phyloP scores from a whole-genome alignment of 2,888 invertebrate genomes.

The Eledone cirrhosa region DNA sequence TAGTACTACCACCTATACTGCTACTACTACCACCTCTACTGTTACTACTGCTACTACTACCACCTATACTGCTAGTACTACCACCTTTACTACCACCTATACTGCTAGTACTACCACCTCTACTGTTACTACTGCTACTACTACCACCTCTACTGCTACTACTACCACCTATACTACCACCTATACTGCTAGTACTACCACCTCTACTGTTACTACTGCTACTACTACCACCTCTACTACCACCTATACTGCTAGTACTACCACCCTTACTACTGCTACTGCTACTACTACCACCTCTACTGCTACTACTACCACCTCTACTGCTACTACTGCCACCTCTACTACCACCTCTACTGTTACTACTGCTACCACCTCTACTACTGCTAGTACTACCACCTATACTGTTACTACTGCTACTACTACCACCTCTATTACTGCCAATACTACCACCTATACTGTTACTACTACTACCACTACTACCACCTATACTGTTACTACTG shows the following conservation, averaged over 20 bases:
- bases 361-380: neutral
- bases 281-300: neutral
- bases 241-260: neutral
- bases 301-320: neutral
- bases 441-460: neutral
- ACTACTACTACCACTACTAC: conserved; percentile 5
- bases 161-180: too few species aligned
- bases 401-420: neutral
- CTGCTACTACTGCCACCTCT: neutral
- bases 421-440: neutral
- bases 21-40: neutral
- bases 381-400: neutral
- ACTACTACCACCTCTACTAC: neutral
- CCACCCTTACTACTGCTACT: neutral
- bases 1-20: neutral
- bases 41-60: neutral
- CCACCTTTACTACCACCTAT: neutral
- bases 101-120: neutral
- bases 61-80: neutral
- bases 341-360: neutral
- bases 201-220: neutral
- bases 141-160: neutral
- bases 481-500: neutral
- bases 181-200: neutral
- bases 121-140: conserved; percentile 7